Evolutionary conservation across 2,888 invertebrate genomes (phyloP), one percentile per base, ranked within the genome.

Genomic region (Stenotaenia linearis): DNA sequence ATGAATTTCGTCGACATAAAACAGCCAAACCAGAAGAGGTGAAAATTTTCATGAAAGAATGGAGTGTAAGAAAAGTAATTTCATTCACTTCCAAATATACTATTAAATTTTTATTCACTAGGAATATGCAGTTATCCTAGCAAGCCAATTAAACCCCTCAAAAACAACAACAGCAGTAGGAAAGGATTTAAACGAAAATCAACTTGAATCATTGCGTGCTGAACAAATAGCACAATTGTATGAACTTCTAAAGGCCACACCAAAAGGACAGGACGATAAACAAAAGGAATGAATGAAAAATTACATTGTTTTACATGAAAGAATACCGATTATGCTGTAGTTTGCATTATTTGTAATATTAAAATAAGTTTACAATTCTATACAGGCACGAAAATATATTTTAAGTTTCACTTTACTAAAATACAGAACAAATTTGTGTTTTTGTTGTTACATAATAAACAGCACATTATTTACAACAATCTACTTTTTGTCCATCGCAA

Each of bases 1-100:
- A 93, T 82, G 95, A 97, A 86, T 97, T 97, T 85, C 91, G 91
- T 84, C 88, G 94, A 75, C 96, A 97, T 85, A 93, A 93, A 84
- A 89, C 88, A 10, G 85, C 84, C n/a, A 90, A 90, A 78, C 88
- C 89, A 0, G 88, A 88, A 69, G 93, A 95, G 85, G 90, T 93
- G 0, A 87, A 89, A 15, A 89, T 92, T 78, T 97, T 97, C 85
- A 90, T 97, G 86, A 90, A 89, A 30, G 96, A 96, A 88, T 97
- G 97, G 97, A 92, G 93, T 77, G 96, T 94, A 86, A 88, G 89
- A n/a, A n/a, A n/a, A n/a, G 10, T 45, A 45, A 15, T 45, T 45
- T 45, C 10, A 45, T 45, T 45, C 15, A 45, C 45, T 45, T 12
- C 10, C 15, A 45, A 45, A 45, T 12, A 12, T 12, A 45, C 10